Base-by-base conservation (phyloP, 2,888 invertebrate genomes). In the Hemaris fuciformis region DNA sequence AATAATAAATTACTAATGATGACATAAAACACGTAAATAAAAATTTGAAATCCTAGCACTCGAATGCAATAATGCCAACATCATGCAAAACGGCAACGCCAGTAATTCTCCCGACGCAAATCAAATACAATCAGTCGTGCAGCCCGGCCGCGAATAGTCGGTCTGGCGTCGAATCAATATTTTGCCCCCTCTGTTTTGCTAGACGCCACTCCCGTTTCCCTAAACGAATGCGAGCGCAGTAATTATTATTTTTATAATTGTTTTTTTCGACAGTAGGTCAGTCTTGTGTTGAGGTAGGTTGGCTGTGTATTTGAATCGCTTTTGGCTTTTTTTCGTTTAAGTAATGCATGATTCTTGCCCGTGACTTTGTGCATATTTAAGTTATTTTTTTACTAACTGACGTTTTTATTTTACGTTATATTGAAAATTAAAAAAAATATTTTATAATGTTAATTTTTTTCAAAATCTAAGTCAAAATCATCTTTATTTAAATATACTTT, bases 121-220 rank as follows among this genome's bases (percentile, higher is more conserved):
- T 53, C 53, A 53, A 53, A 53, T 31, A 53, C 53, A 53, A 53
- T 53, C 53, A 53, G 53, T 53, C 53, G 46, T 18, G 18, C 48
- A 25, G 15, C 18, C 18, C 25, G 41, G 25, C 42, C 59, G 20
- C 43, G 38, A 60, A 27, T 23, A 41, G 53, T 18, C 43, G 18
- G 43, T 42, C 27, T 43, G 25, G 53, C 23, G 41, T 67, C 64
- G 76, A 84, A 87, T 87, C 87, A 82, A 87, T 87, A 87, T 80
- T 83, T 77, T 76, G 77, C 79, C 82, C 81, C 76, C 53, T 53
- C 53, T 27, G 53, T 53, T 53, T 53, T 53, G 53, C 73, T 74
- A 73, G 73, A 69, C 71, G 66, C 66, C 73, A 63, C 75, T 73
- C 73, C 75, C 67, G 66, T 66, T 66, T 66, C 62, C 63, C 67